phyloP scores from a whole-genome alignment of 2,113 vertebrate genomes.

The Lasiurus borealis region DNA sequence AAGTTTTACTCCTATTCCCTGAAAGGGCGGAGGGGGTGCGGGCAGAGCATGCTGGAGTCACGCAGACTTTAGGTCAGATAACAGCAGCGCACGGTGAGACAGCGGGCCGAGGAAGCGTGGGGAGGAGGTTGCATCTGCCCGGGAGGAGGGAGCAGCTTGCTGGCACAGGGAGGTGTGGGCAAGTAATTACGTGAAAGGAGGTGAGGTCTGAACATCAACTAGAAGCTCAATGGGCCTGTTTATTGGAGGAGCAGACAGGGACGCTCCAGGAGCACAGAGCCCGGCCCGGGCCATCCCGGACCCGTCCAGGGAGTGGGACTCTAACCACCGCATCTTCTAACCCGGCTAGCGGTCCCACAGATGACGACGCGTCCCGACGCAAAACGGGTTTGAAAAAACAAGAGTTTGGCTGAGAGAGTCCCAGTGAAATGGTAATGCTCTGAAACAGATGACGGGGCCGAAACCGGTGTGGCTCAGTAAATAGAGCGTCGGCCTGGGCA shows the following conservation, averaged over 20 bases:
- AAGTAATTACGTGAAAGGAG: background rate
- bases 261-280: background rate
- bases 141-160: background rate
- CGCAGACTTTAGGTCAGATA: background rate
- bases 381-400: slow-evolving; percentile 10
- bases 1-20: background rate
- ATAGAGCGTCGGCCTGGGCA: too few species aligned
- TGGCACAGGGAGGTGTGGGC: background rate
- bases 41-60: background rate
- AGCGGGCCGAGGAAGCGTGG: background rate
- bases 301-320: background rate
- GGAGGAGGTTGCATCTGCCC: background rate
- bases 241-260: background rate
- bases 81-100: background rate
- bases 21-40: background rate
- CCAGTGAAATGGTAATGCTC: background rate
- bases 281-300: background rate
- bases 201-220: background rate
- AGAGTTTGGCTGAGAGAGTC: background rate
- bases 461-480: too few species aligned
- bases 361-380: background rate
- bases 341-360: too few species aligned
- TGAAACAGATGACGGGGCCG: background rate
- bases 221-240: background rate
- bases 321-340: background rate